Percentiles rank a stretch among this genome's conserved stretches.
Evolutionary conservation across 2,888 invertebrate species (phyloP).

Genomic region (Spodoptera picta): DNA sequence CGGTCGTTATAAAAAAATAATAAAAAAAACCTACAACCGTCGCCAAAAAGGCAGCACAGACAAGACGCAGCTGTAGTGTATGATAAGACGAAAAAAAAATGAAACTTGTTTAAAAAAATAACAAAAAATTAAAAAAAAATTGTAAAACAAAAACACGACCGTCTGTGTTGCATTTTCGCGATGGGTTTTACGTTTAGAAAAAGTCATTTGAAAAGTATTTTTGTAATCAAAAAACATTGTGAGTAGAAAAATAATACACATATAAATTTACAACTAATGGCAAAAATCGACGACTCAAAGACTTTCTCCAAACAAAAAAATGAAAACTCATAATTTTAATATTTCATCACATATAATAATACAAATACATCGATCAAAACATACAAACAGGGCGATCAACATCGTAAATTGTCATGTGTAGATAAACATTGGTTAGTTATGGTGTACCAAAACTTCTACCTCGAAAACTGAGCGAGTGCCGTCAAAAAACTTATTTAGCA

Average conservation of each 20-base stretch:
- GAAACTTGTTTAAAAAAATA: constrained; percentile 5
- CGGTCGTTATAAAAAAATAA: constrained; percentile 70
- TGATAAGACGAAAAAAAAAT: constrained; percentile 47
- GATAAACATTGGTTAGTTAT: constrained; percentile 28
- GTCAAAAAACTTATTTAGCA: too few relatives aligned
- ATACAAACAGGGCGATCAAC: constrained; percentile 67
- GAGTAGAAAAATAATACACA: too few relatives aligned
- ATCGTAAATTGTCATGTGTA: constrained; percentile 69
- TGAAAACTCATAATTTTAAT: constrained; percentile 23
- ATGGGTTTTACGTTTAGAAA: constrained; percentile 58
- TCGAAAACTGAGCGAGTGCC: too few relatives aligned
- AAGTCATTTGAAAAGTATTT: constrained; percentile 52
- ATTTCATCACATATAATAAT: constrained; percentile 76
- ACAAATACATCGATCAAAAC: constrained; percentile 76
- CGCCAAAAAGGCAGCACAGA: constrained; percentile 88
- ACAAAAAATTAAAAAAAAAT: constrained; percentile 48
- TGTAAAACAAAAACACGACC: constrained; percentile 70
- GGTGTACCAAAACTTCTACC: constrained; percentile 38
- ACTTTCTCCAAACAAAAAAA: constrained; percentile 37
- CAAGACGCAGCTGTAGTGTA: constrained; percentile 69
- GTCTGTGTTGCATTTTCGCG: constrained; percentile 89
- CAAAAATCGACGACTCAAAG: not conserved
- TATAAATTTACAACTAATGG: not conserved
- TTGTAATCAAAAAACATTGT: not conserved
- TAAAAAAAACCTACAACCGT: constrained; percentile 60